Evolutionary conservation across 2,888 invertebrate genomes (phyloP).

Genomic region (Cephus nigrinus): DNA sequence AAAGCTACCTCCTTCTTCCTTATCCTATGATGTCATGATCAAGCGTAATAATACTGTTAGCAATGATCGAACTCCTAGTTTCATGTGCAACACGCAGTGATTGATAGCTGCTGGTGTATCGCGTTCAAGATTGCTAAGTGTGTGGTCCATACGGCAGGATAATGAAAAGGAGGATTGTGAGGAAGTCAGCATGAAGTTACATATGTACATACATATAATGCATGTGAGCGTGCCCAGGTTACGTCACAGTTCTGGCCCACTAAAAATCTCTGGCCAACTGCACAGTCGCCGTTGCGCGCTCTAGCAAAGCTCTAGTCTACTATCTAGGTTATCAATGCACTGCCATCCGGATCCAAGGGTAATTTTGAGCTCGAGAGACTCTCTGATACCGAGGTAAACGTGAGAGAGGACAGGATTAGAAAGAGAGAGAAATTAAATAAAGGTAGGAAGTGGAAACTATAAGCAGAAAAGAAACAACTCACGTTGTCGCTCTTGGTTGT

Average conservation of each 20-base stretch:
- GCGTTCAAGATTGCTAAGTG: neutral
- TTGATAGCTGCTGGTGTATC: neutral
- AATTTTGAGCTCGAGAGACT: neutral
- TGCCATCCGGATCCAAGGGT: neutral
- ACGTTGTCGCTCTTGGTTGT: conserved; percentile 50
- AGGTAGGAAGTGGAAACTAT: neutral
- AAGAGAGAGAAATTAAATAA: neutral
- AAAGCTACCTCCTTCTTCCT: conserved; percentile 73
- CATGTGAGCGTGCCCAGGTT: neutral
- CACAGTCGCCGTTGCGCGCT: neutral
- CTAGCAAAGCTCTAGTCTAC: neutral
- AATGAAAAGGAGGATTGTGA: neutral
- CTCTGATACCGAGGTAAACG: neutral
- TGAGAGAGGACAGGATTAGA: neutral
- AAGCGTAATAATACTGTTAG: neutral
- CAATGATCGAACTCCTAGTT: neutral
- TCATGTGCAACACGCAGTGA: neutral
- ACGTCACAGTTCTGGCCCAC: neutral
- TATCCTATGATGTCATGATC: conserved; percentile 53
- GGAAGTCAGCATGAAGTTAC: neutral
- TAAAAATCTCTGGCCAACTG: neutral
- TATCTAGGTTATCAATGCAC: neutral
- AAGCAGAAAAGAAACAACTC: conserved; percentile 27
- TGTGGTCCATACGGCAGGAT: neutral
- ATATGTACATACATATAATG: neutral